Evolutionary conservation across 1,140 invertebrate species (phyloP), one percentile per base, ranked within the genome.

Genomic region (Drosophila simulans): DNA sequence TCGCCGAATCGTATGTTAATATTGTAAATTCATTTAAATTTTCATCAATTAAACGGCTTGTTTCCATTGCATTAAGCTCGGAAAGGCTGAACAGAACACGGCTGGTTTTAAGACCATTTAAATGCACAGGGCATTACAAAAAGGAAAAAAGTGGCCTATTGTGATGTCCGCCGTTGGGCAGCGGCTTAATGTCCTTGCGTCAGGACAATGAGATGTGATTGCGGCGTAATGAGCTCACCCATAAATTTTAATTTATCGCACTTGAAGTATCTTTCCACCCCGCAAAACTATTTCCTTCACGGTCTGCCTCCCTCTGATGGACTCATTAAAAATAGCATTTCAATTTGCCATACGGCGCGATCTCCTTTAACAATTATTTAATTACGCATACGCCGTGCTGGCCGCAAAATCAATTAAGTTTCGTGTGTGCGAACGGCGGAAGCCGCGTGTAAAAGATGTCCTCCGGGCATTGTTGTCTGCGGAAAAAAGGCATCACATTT

Each of bases 51-150:
- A 70, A 70, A 40, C 51, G 43, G 65, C 68, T 70, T 57, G 43
- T 49, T 70, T 70, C 64, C 68, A 49, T 70, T 35, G 64, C 43
- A 70, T 70, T 70, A 70, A 70, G 52, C 43, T 46, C 65, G 39
- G 37, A 39, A 15, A 39, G 46, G 31, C 17, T 15, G 48, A 15
- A 34, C 48, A 31, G 46, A 13, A 25, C 54, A 49, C 55, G 25
- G 43, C 57, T 60, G 46, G 39, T 69, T 59, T 73, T 77, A 85
- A 85, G 68, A 70, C 73, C 58, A 74, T 85, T 85, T 81, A 85
- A 85, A 77, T 74, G 81, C 81, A 51, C 63, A 43, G 51, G 34
- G 51, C 59, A 85, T 80, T 85, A 74, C 77, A 62, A 25, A 25
- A 7, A 48, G 0, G 7, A 7, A 49, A 49, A 49, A 80, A 77